phyloP scores from a whole-genome alignment of 2,888 invertebrate genomes.

The Epinotia nisella region DNA sequence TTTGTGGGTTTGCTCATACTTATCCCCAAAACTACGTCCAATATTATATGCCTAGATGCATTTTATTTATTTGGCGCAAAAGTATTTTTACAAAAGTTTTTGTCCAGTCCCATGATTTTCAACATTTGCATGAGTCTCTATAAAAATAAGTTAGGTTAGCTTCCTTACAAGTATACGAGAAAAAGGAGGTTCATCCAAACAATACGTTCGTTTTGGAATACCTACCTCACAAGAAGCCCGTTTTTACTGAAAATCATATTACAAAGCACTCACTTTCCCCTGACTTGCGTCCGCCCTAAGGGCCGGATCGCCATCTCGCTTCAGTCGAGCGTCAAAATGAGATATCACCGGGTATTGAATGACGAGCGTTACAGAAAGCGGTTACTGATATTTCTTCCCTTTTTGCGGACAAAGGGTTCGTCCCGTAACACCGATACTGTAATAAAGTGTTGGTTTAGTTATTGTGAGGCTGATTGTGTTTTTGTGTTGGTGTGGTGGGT shows the following conservation, averaged over 20 bases:
- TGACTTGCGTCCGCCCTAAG: slow-evolving; percentile 58
- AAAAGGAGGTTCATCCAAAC: too few species aligned
- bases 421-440: slow-evolving; percentile 44
- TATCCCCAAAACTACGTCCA: too few species aligned
- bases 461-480: slow-evolving; percentile 41
- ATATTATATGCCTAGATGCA: too few species aligned
- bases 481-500: slow-evolving; percentile 31
- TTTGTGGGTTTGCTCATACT: too few species aligned
- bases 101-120: too few species aligned
- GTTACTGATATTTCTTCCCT: slow-evolving; percentile 58
- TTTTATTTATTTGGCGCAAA: too few species aligned
- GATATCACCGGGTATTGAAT: slow-evolving; percentile 83
- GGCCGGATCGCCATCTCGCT: slow-evolving; percentile 66
- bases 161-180: too few species aligned
- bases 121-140: too few species aligned
- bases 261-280: slow-evolving; percentile 30
- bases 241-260: background rate
- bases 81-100: too few species aligned
- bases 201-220: too few species aligned
- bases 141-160: too few species aligned
- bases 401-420: slow-evolving; percentile 59
- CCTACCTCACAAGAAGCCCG: too few species aligned
- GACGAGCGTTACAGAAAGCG: slow-evolving; percentile 69
- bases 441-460: slow-evolving; percentile 45
- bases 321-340: slow-evolving; percentile 78